Evolutionary conservation across 2,888 invertebrate species (phyloP).

Genomic region (Acrobasis repandana): DNA sequence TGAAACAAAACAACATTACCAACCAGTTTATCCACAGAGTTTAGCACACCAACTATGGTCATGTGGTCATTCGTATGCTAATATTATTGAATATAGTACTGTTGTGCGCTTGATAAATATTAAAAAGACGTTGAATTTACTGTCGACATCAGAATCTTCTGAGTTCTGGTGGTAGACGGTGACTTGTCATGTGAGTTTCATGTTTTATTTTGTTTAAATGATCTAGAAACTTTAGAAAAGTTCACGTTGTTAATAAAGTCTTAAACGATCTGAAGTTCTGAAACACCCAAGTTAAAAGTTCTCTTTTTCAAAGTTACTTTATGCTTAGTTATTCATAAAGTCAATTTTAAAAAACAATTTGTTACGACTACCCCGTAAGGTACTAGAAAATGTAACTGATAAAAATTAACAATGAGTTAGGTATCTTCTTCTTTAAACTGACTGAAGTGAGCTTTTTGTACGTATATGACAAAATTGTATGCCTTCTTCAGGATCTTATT

Average conservation of each 20-base stretch:
- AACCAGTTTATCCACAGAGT: too few species aligned
- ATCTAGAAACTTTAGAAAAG: neutral
- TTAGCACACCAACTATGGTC: conserved; percentile 21
- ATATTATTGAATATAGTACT: conserved; percentile 10
- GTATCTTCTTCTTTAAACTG: too few species aligned
- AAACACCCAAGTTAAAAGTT: neutral
- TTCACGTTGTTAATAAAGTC: neutral
- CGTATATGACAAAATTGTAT: too few species aligned
- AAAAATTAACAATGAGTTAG: too few species aligned
- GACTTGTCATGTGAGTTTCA: neutral
- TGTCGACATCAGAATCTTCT: conserved; percentile 9
- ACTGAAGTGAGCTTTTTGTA: too few species aligned
- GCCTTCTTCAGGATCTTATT: too few species aligned
- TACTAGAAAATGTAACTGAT: too few species aligned
- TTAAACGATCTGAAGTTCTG: neutral
- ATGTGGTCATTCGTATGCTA: conserved; percentile 18
- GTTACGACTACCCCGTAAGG: too few species aligned
- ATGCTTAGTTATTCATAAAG: neutral
- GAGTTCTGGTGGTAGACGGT: conserved; percentile 12
- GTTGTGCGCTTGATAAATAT: conserved; percentile 13
- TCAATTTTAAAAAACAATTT: too few species aligned
- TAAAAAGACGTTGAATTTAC: conserved; percentile 12
- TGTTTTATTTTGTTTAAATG: neutral
- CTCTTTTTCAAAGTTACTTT: neutral
- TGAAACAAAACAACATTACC: conserved; percentile 11